Base-by-base conservation (phyloP, 2,888 invertebrate genomes). In the Epiperipatus broadwayi region DNA sequence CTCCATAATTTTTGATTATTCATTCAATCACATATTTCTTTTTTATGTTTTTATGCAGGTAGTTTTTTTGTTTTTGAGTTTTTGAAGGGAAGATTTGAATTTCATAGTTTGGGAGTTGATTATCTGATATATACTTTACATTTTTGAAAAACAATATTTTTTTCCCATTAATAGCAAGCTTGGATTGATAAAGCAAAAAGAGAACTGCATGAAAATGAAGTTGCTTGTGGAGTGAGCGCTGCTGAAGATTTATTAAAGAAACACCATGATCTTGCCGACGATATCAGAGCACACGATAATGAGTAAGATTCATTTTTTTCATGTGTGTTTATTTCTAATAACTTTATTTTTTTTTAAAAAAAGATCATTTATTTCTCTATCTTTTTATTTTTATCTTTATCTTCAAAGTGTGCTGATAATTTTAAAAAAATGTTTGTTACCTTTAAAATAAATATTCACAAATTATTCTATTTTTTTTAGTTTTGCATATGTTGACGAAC, bases 231-330 rank as follows among this genome's bases (percentile, higher is more conserved):
- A 63, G 85, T 93, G 10, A 80, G 79, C 34, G 85, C 89, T 0
- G 95, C 93, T 0, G 87, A 93, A 52, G 73, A 73, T 33, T 64
- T 89, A 22, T 65, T 80, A 39, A 89, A 95, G 54, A 75, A 80
- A 44, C 91, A 95, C 58, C 73, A 76, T 43, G 95, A 95, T 49
- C 64, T 93, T 1, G 72, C 72, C 1, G 84, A 89, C 47, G 93
- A 93, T 46, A 83, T 93, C 51, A 73, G 75, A 52, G 76, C 83
- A 0, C 83, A 85, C 48, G 73, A 78, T 47, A 84, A 85, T 52
- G 89, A 87, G 76, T 79, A 51, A 65, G 72, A 40, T 38, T 19
- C 42, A 41, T 20, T 29, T 32, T 40, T 16, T 15, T 35, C 21
- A 20, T 30, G 36, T 32, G 18, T 22, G 37, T 35, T 18, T 40